phyloP scores from a whole-genome alignment of 2,113 vertebrate species.

The Platycercus adscitus region DNA sequence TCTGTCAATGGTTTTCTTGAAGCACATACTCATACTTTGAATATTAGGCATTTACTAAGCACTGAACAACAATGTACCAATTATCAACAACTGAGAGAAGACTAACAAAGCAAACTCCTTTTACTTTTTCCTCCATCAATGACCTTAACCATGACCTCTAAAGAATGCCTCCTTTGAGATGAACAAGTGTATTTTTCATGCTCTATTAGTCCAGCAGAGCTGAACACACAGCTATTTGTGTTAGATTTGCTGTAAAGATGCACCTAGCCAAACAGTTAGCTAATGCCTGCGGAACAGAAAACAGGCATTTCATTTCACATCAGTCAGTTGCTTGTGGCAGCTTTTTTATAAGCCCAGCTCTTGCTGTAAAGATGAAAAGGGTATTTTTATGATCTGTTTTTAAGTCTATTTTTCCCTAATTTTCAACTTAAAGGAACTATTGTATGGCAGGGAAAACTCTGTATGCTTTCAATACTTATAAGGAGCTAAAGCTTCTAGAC shows the following conservation, averaged over 20 bases:
- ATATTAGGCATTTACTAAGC: not conserved
- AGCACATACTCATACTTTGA: not conserved
- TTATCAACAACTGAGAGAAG: conserved; percentile 30
- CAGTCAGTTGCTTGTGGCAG: not conserved
- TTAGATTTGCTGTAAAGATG: conserved; percentile 44
- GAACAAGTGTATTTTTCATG: conserved; percentile 63
- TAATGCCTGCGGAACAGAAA: conserved; percentile 24
- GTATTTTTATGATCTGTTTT: not conserved
- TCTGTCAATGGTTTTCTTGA: not conserved
- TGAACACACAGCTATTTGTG: conserved; percentile 61
- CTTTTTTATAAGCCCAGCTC: not conserved
- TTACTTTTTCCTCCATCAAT: not conserved
- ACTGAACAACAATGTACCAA: conserved; percentile 10
- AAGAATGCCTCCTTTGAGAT: conserved; percentile 61
- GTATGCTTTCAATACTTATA: not conserved
- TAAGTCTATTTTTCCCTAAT: not conserved
- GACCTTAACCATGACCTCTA: conserved; percentile 46
- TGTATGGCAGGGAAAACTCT: not conserved
- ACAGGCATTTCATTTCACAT: not conserved
- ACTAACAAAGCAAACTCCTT: conserved; percentile 39
- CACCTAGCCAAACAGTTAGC: conserved; percentile 40
- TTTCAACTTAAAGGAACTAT: not conserved
- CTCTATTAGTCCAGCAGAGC: conserved; percentile 55
- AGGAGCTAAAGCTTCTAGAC: not conserved
- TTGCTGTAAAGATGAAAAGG: not conserved